Percentiles rank a stretch among this genome's conserved stretches.
These are phyloP conservation scores for Ceratina australensis DNA, from an alignment of 1,140 invertebrate genomes.

Conservation along the genomic window DNA sequence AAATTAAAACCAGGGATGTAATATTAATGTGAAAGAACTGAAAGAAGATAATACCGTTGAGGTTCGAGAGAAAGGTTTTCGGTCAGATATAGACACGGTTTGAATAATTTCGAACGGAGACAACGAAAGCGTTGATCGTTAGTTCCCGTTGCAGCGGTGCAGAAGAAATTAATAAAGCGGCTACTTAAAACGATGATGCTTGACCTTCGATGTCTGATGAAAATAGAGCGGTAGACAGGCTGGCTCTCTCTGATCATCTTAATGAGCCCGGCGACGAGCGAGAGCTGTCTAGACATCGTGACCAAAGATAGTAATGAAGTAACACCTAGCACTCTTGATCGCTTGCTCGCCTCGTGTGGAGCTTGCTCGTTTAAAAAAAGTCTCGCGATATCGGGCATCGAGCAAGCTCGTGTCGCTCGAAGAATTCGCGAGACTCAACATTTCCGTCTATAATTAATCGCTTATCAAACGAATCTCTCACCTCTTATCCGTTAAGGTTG, in stretches of 20 bases:
- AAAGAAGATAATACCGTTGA: too few relatives aligned
- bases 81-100: neutral
- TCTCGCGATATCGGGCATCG: too few relatives aligned
- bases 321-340: neutral
- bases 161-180: constrained; percentile 44
- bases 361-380: neutral
- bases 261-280: constrained; percentile 18
- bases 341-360: too few relatives aligned
- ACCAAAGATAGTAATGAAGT: constrained; percentile 34
- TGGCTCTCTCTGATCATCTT: constrained; percentile 33
- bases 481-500: too few relatives aligned
- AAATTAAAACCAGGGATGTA: too few relatives aligned
- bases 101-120: constrained; percentile 26
- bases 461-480: too few relatives aligned
- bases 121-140: neutral
- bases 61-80: too few relatives aligned
- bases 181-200: constrained; percentile 39
- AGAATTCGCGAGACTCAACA: neutral
- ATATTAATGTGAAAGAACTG: too few relatives aligned
- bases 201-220: constrained; percentile 35
- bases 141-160: constrained; percentile 11
- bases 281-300: constrained; percentile 27
- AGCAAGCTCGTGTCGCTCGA: too few relatives aligned
- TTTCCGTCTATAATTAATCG: too few relatives aligned
- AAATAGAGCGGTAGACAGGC: constrained; percentile 29